Conservation (phyloP, 2,888 invertebrate species). For the Aethes cnicana region DNA sequence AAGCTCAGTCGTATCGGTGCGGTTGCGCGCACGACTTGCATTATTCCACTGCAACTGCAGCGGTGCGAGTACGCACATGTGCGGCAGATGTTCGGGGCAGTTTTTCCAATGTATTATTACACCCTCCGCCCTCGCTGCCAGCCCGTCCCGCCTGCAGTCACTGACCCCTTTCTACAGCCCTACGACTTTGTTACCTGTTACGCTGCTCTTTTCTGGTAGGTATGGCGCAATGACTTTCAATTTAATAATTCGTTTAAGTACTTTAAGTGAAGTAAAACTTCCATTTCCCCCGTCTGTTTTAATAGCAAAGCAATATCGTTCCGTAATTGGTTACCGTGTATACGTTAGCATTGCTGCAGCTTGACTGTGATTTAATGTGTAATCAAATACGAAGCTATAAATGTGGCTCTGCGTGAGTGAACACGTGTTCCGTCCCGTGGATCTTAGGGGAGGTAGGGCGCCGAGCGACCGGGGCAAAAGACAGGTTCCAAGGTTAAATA, state of each 20-base stretch:
- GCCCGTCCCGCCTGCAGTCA: constrained; percentile 62
- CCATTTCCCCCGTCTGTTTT: not conserved
- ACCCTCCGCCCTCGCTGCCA: constrained; percentile 52
- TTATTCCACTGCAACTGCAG: constrained; percentile 71
- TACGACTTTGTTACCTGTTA: constrained; percentile 73
- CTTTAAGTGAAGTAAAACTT: too few relatives aligned
- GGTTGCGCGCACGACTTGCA: constrained; percentile 72
- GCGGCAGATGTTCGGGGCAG: constrained; percentile 78
- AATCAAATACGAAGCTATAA: constrained; percentile 46
- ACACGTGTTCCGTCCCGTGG: constrained; percentile 61
- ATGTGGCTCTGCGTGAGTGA: constrained; percentile 63
- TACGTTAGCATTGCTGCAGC: constrained; percentile 18
- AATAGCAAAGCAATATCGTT: constrained; percentile 9
- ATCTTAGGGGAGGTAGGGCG: constrained; percentile 54
- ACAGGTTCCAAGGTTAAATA: constrained; percentile 62
- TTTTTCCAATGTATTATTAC: constrained; percentile 76
- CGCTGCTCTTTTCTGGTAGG: constrained; percentile 35
- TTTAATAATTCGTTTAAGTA: not conserved
- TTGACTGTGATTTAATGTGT: constrained; percentile 36
- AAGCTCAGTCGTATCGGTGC: constrained; percentile 61
- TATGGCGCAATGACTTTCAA: constrained; percentile 19
- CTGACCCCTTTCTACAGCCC: constrained; percentile 72
- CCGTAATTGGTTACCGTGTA: constrained; percentile 8
- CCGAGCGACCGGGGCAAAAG: constrained; percentile 42
- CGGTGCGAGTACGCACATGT: constrained; percentile 76